Conservation (phyloP, 2,888 invertebrate genomes). For the Prionchulus punctatus region DNA sequence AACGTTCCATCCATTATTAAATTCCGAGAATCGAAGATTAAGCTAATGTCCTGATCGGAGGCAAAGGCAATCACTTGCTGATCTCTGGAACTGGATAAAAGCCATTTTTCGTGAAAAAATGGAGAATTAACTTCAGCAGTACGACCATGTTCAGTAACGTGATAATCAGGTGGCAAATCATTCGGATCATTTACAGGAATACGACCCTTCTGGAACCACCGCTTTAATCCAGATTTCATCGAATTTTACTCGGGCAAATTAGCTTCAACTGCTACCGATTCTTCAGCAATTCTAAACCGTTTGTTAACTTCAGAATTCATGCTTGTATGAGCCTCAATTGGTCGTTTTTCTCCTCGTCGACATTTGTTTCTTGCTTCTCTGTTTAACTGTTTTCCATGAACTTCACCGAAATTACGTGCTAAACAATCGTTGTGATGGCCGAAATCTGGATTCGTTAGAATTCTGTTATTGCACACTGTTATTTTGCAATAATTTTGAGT, state of each 20-base stretch:
- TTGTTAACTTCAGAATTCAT: background rate
- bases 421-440: background rate
- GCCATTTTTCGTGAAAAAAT: background rate
- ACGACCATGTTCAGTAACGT: background rate
- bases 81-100: background rate
- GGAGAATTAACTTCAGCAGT: background rate
- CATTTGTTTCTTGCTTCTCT: background rate
- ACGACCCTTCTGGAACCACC: background rate
- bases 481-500: too few relatives aligned
- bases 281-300: background rate
- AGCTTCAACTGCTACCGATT: background rate
- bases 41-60: background rate
- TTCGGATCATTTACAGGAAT: background rate
- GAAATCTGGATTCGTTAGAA: too few relatives aligned
- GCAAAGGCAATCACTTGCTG: background rate
- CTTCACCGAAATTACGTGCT: background rate
- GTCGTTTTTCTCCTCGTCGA: background rate
- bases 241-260: background rate
- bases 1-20: conserved; percentile 1
- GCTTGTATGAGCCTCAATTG: background rate
- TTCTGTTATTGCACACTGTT: too few relatives aligned
- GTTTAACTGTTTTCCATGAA: background rate
- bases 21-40: background rate
- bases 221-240: background rate
- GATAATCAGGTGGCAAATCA: background rate